Percentiles rank a stretch among this genome's conserved stretches.
Evolutionary conservation across 2,797 vertebrate species (phyloP).

Genomic region (Intellagama lesueurii): DNA sequence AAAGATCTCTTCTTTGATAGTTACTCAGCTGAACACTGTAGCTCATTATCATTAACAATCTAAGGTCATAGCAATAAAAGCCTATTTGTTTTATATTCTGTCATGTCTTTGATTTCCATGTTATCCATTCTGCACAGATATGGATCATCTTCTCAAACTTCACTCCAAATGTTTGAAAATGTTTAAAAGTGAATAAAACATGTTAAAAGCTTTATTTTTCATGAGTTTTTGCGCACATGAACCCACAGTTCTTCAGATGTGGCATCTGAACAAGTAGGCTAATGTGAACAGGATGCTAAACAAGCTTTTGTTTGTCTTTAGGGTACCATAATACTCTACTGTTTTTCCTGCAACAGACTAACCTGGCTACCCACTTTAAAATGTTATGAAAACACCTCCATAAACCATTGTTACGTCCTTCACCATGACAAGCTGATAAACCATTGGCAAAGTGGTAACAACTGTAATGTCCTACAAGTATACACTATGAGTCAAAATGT

Average conservation of each 20-base stretch:
- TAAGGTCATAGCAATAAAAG: constrained; percentile 17
- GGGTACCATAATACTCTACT: too few relatives aligned
- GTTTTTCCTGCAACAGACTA: too few relatives aligned
- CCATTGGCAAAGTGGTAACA: not conserved
- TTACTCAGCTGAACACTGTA: constrained; percentile 24
- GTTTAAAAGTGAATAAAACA: constrained; percentile 41
- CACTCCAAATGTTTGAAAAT: constrained; percentile 40
- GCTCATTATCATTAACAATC: constrained; percentile 37
- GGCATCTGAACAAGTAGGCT: too few relatives aligned
- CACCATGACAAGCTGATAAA: not conserved
- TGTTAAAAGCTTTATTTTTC: too few relatives aligned
- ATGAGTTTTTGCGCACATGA: too few relatives aligned
- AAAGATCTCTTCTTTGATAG: constrained; percentile 25
- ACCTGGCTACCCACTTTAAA: too few relatives aligned
- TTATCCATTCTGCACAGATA: not conserved
- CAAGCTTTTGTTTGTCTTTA: too few relatives aligned
- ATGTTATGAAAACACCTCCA: constrained; percentile 31
- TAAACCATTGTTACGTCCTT: constrained; percentile 26
- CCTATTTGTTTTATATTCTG: not conserved
- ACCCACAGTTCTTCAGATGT: too few relatives aligned
- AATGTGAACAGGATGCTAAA: too few relatives aligned
- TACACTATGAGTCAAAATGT: not conserved
- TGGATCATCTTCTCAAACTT: constrained; percentile 28
- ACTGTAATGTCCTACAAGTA: not conserved
- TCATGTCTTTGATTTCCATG: not conserved